Percentiles rank a stretch among this genome's conserved stretches.
phyloP scores from a whole-genome alignment of 2,113 vertebrate species.

The Parus major region DNA sequence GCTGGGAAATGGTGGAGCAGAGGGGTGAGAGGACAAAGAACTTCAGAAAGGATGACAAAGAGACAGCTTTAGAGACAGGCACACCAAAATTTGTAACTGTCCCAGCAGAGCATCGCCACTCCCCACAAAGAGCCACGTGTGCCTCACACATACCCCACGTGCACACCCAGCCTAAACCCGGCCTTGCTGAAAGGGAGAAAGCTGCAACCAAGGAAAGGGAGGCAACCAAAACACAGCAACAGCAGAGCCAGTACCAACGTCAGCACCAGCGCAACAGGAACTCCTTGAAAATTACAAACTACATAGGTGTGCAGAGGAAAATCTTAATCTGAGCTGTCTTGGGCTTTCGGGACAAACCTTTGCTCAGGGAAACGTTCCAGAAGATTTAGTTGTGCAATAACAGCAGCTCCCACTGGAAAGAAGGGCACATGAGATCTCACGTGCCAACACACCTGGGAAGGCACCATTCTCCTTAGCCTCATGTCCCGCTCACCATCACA shows the following conservation, averaged over 20 bases:
- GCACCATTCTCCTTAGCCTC: fast-evolving
- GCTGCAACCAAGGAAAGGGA: neutral
- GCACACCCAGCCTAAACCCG: neutral
- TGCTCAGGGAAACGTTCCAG: neutral
- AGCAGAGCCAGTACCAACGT: neutral
- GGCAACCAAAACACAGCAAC: neutral
- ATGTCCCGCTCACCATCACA: fast-evolving
- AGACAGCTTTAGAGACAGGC: neutral
- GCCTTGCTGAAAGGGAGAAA: neutral
- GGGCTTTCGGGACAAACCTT: neutral
- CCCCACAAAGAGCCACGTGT: fast-evolving
- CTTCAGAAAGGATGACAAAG: too few species aligned
- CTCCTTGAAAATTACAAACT: neutral
- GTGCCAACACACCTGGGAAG: neutral
- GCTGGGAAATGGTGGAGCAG: neutral
- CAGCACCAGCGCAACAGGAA: neutral
- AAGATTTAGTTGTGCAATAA: neutral
- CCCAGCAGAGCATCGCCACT: neutral
- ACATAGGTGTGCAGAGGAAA: neutral
- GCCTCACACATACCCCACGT: neutral
- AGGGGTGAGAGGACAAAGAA: neutral
- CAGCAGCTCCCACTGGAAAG: neutral
- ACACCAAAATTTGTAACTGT: fast-evolving
- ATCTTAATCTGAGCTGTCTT: neutral
- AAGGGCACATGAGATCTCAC: neutral